Evolutionary conservation across 2,888 invertebrate genomes (phyloP).

Genomic region (Macaria liturata): DNA sequence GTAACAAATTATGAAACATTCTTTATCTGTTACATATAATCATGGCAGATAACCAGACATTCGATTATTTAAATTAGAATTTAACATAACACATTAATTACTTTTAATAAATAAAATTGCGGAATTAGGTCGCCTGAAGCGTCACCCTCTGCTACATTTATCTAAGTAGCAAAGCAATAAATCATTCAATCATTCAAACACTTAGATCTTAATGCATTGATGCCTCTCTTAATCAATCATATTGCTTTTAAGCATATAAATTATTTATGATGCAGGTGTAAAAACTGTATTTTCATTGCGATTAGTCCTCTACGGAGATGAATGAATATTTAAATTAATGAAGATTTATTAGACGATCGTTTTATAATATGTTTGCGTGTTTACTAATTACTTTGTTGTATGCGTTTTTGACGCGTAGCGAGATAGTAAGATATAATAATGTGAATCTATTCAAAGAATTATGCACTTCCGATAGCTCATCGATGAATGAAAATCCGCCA

Average conservation of each 20-base stretch:
- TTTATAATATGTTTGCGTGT: background rate
- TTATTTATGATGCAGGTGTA: slow-evolving; percentile 25
- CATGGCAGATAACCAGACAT: too few relatives aligned
- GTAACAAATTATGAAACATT: too few relatives aligned
- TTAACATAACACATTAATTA: too few relatives aligned
- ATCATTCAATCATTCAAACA: slow-evolving; percentile 16
- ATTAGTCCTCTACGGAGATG: slow-evolving; percentile 5
- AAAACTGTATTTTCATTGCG: slow-evolving; percentile 11
- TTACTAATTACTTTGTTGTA: background rate
- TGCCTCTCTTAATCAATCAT: slow-evolving; percentile 38
- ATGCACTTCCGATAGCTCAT: too few relatives aligned
- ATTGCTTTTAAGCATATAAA: slow-evolving; percentile 11
- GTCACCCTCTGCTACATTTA: too few relatives aligned
- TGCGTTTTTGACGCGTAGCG: background rate
- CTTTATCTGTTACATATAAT: too few relatives aligned
- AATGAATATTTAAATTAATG: slow-evolving; percentile 11
- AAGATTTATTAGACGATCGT: slow-evolving; percentile 8
- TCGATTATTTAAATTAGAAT: too few relatives aligned
- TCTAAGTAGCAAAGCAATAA: slow-evolving; percentile 15
- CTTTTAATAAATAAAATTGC: too few relatives aligned
- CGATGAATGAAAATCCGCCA: too few relatives aligned
- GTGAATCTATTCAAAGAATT: too few relatives aligned
- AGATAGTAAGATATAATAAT: too few relatives aligned
- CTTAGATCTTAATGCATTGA: slow-evolving; percentile 31
- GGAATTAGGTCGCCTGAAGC: too few relatives aligned